A percentile compares a stretch with the other conserved stretches of the same genome.
phyloP scores from a whole-genome alignment of 2,113 vertebrate genomes.

The Pterocles burchelli region DNA sequence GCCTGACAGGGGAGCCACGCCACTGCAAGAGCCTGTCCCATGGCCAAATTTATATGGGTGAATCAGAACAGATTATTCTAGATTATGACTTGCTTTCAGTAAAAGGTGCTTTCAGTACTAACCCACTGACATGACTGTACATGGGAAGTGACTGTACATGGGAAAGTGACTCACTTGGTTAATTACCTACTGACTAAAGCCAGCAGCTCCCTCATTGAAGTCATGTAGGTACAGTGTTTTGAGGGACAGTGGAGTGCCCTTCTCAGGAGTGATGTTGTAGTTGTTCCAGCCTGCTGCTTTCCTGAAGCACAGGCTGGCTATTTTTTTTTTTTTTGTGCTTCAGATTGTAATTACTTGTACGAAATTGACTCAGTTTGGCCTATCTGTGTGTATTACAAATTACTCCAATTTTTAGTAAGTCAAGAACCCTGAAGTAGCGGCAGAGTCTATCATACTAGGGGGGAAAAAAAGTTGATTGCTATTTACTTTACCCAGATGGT shows the following conservation, averaged over 20 bases:
- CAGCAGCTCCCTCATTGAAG: neutral
- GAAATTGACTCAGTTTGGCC: neutral
- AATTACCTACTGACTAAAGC: neutral
- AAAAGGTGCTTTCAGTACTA: neutral
- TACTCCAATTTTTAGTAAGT: neutral
- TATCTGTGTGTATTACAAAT: neutral
- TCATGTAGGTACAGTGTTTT: accelerated
- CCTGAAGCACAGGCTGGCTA: neutral
- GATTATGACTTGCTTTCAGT: neutral
- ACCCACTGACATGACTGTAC: neutral
- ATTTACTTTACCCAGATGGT: neutral
- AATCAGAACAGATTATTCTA: neutral
- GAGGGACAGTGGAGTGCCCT: neutral
- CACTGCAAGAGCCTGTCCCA: accelerated
- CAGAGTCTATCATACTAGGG: neutral
- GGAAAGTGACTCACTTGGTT: neutral
- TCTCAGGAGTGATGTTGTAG: accelerated
- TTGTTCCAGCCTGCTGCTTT: neutral
- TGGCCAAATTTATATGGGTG: neutral
- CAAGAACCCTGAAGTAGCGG: neutral
- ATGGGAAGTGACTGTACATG: neutral
- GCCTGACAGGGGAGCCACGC: neutral
- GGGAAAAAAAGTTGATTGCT: neutral
- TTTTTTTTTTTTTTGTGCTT: neutral
- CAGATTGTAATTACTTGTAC: neutral